phyloP scores from a whole-genome alignment of 2,113 vertebrate species.

The Siphamia tubifer region DNA sequence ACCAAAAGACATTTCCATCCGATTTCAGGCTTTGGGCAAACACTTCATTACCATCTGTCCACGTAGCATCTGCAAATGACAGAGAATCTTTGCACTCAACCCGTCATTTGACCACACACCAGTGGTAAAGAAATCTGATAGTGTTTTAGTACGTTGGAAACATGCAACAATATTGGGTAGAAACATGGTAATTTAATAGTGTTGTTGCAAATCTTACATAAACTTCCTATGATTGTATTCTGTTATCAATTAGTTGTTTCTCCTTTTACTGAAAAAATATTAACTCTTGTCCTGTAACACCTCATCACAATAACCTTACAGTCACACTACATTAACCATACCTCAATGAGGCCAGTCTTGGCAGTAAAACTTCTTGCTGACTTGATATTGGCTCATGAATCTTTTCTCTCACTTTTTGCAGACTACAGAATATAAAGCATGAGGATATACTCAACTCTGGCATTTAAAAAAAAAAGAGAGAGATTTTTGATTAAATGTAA shows the following conservation, averaged over 20 bases:
- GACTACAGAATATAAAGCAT: no score
- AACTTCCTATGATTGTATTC: constrained; percentile 6
- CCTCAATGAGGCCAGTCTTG: constrained; percentile 40
- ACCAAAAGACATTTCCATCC: constrained; percentile 28
- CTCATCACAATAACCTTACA: constrained; percentile 62
- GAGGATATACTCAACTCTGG: no score
- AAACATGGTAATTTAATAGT: not conserved
- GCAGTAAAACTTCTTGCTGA: constrained; percentile 47
- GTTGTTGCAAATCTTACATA: not conserved
- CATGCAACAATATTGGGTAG: not conserved
- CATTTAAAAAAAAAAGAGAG: no score
- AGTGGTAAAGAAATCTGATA: not conserved
- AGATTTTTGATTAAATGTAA: no score
- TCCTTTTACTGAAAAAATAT: constrained; percentile 31
- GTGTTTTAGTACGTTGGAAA: not conserved
- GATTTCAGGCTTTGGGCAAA: constrained; percentile 28
- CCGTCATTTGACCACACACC: not conserved
- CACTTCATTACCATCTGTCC: constrained; percentile 54
- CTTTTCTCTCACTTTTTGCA: constrained; percentile 25
- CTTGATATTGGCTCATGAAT: constrained; percentile 38
- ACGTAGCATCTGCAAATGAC: constrained; percentile 20
- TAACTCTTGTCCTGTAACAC: constrained; percentile 52
- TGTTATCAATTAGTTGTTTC: constrained; percentile 25
- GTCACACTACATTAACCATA: constrained; percentile 56
- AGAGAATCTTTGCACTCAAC: not conserved